Conservation (phyloP, 2,113 vertebrate species). For the Hippocampus mohnikei region DNA sequence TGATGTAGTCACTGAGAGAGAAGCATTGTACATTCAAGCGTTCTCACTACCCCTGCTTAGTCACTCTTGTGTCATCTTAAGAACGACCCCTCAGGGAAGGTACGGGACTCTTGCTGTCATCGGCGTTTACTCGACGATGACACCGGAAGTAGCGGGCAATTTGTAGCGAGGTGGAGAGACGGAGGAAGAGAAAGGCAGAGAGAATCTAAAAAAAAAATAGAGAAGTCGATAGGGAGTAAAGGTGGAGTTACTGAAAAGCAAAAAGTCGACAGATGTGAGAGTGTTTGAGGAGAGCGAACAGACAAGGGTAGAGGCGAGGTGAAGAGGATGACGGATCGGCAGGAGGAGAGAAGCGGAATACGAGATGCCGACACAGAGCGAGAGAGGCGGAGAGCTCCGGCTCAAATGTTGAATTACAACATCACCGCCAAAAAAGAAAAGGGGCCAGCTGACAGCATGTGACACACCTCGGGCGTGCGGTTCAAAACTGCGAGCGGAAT, state of each 20-base stretch:
- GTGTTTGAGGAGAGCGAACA: slow-evolving; percentile 8
- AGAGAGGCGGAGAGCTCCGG: slow-evolving; percentile 25
- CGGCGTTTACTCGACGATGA: slow-evolving; percentile 43
- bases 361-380: slow-evolving; percentile 15
- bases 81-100: slow-evolving; percentile 38
- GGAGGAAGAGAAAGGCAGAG: not conserved
- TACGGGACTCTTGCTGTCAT: slow-evolving; percentile 45
- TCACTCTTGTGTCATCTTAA: slow-evolving; percentile 48
- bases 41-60: slow-evolving; percentile 45
- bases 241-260: not conserved
- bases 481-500: slow-evolving; percentile 18
- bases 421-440: slow-evolving; percentile 20
- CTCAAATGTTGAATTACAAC: slow-evolving; percentile 52
- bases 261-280: slow-evolving; percentile 6
- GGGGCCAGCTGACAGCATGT: slow-evolving; percentile 22
- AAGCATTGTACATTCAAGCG: not conserved
- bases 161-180: not conserved
- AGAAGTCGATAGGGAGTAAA: not conserved
- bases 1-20: not conserved
- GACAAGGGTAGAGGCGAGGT: slow-evolving; percentile 12
- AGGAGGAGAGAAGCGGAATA: slow-evolving; percentile 16
- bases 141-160: not conserved
- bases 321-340: slow-evolving; percentile 31
- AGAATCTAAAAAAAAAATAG: not conserved
- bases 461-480: slow-evolving; percentile 22